Percentiles rank a stretch among this genome's conserved stretches.
Evolutionary conservation across 2,888 invertebrate genomes (phyloP).

Genomic region (Cerastis leucographa): DNA sequence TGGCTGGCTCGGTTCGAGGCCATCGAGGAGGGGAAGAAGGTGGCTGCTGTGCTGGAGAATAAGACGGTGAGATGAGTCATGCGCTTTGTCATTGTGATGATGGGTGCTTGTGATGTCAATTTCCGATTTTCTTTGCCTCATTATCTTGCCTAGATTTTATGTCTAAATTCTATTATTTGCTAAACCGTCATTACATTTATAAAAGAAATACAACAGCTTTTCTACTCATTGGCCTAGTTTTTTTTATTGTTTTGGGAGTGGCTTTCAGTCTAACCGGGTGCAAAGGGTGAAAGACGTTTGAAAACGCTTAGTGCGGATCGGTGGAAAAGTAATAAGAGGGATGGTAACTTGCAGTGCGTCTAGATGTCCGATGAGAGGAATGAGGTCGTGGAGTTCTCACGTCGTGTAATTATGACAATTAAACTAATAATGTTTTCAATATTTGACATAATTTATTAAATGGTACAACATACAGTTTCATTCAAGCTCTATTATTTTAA

Average conservation of each 20-base stretch:
- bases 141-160: background rate
- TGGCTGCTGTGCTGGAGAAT: slow-evolving; percentile 89
- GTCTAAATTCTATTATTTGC: background rate
- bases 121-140: background rate
- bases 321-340: no score
- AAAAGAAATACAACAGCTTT: background rate
- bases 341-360: no score
- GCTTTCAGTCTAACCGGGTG: background rate
- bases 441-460: no score
- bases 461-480: background rate
- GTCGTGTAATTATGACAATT: no score
- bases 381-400: no score
- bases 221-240: background rate
- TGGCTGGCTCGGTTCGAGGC: slow-evolving; percentile 92
- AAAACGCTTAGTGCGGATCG: no score
- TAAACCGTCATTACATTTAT: background rate
- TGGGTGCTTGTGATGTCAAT: background rate
- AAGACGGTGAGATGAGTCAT: slow-evolving; percentile 78
- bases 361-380: no score
- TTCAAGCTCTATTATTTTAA: background rate
- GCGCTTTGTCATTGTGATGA: background rate
- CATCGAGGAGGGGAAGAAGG: slow-evolving; percentile 90
- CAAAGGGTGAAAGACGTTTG: no score
- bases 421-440: no score
- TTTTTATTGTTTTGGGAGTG: background rate